Base-by-base conservation (phyloP, 1,140 invertebrate species). In the Drosophila busckii region DNA sequence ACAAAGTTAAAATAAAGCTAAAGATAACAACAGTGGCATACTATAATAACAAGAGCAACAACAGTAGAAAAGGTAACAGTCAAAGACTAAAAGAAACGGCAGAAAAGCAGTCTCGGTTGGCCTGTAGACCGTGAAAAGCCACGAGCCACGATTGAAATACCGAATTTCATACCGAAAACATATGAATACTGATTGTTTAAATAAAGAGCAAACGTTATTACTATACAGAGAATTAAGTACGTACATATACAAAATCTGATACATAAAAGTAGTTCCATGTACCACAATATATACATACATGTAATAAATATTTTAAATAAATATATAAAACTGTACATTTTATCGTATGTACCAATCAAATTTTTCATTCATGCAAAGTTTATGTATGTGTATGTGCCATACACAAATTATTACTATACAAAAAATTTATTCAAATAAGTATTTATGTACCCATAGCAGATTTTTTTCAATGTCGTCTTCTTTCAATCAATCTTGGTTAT, bases 141-240 rank as follows among this genome's bases (percentile, higher is more conserved):
- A 83, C 76, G 76, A 83, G 76, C 76, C 76, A 83, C 78, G 80
- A 83, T 83, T 83, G 71, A 82, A 82, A 82, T 83, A 76, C 76
- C 76, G 70, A 82, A 82, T 82, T 83, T 82, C 61, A 82, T 82
- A 82, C 66, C 60, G 66, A 82, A 75, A 82, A 73, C 65, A 70
- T 70, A 82, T 82, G 75, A 82, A 75, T 66, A 66, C 75, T 56
- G 60, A 75, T 80, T 69, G 75, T 82, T 65, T 40, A 76, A 68
- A 73, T 68, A 58, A 68, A 65, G 52, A 78, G 50, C 48, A 56
- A 73, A 64, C 62, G 52, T 45, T 69, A 69, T 65, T 31, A 49
- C 53, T 42, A 15, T 9, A 26, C 48, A 31, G 12, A 45, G 16
- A 40, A 41, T n/a, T n/a, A n/a, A n/a, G n/a, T 22, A 31, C 13